Evolutionary conservation across 2,113 vertebrate species (phyloP).

Genomic region (Charadrius vociferus): DNA sequence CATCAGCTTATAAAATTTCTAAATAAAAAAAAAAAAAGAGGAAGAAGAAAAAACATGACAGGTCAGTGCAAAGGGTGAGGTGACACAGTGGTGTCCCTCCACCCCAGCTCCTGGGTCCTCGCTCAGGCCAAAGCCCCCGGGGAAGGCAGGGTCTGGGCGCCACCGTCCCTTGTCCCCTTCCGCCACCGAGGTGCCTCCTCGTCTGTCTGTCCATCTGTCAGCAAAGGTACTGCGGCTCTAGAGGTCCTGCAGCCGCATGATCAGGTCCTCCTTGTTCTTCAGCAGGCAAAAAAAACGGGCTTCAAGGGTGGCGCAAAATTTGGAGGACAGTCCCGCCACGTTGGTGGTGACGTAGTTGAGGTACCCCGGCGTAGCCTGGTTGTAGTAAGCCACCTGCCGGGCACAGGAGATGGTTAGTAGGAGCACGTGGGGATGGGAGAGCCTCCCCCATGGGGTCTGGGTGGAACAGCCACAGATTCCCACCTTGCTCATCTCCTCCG

Average conservation of each 20-base stretch:
- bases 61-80: background rate
- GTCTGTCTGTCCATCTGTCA: background rate
- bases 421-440: background rate
- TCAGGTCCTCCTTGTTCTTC: conserved; percentile 81
- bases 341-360: conserved; percentile 92
- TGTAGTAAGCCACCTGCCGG: conserved; percentile 92
- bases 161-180: background rate
- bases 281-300: too few relatives aligned
- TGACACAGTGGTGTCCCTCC: background rate
- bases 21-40: background rate
- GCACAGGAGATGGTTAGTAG: background rate
- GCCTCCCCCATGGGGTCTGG: accelerated
- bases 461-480: background rate
- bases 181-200: background rate
- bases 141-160: background rate
- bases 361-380: conserved; percentile 88
- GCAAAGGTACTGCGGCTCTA: background rate
- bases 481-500: conserved; percentile 84
- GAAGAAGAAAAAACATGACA: background rate
- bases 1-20: conserved; percentile 7
- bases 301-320: conserved; percentile 82
- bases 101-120: background rate
- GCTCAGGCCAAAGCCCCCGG: accelerated
- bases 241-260: conserved; percentile 63
- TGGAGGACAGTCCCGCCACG: conserved; percentile 87